Conservation (phyloP, 2,797 vertebrate genomes). For the Muraenolepis orangiensis region DNA sequence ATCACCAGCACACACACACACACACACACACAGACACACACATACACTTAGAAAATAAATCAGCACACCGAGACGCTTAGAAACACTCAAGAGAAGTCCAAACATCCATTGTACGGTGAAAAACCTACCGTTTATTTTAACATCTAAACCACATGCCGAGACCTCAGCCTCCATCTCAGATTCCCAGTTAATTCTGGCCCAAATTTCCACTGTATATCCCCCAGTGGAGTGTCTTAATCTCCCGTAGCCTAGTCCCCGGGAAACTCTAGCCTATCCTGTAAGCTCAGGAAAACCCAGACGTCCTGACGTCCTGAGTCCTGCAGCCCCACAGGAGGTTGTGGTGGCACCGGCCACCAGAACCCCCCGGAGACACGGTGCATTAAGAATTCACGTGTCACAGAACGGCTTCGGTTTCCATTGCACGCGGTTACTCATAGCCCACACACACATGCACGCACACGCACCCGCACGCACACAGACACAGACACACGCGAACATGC, state of each 20-base stretch:
- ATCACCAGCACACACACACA: no score
- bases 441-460: neutral
- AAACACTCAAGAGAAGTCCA: neutral
- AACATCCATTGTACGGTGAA: neutral
- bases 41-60: neutral
- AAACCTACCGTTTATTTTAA: neutral
- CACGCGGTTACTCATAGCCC: neutral
- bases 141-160: neutral
- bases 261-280: neutral
- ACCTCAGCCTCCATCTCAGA: neutral
- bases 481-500: neutral
- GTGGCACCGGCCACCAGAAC: neutral
- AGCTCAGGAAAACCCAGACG: neutral
- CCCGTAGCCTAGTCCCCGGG: neutral
- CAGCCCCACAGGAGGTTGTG: no score
- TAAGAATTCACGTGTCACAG: neutral
- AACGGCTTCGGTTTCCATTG: neutral
- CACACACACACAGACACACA: constrained; percentile 1
- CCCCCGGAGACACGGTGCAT: neutral
- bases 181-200: neutral
- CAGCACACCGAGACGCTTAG: neutral
- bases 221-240: neutral
- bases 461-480: neutral
- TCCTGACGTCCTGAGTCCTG: no score
- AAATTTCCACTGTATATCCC: no score